These are phyloP conservation scores for Podargus strigoides DNA, from an alignment of 2,797 vertebrate species.

Conservation along the genomic window DNA sequence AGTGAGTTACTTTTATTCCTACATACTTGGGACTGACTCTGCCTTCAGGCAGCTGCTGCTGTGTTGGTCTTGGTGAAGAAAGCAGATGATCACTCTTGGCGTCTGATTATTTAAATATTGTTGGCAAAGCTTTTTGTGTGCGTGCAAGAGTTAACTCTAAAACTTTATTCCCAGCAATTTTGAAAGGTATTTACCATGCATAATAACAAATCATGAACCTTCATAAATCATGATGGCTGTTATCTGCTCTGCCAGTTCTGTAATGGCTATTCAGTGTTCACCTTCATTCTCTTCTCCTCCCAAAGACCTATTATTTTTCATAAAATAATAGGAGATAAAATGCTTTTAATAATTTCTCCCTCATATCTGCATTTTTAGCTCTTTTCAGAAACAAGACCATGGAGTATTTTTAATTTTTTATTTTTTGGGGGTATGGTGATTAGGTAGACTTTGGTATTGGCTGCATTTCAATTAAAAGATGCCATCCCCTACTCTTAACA, in stretches of 20 bases:
- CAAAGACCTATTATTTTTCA: conserved; percentile 68
- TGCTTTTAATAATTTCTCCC: conserved; percentile 63
- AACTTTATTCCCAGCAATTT: conserved; percentile 55
- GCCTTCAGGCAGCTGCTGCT: not conserved
- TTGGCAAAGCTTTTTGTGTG: conserved; percentile 70
- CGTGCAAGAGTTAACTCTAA: conserved; percentile 54
- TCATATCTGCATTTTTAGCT: conserved; percentile 60
- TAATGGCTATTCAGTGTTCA: conserved; percentile 67
- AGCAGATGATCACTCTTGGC: not conserved
- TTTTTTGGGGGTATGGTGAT: not conserved
- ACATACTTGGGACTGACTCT: not conserved
- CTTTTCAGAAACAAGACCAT: conserved; percentile 52
- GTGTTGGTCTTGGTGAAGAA: not conserved
- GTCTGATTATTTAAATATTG: conserved; percentile 30
- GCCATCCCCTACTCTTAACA: not conserved
- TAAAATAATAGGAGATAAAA: conserved; percentile 69
- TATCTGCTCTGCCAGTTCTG: conserved; percentile 55
- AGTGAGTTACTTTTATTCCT: not conserved
- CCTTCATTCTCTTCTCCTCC: conserved; percentile 70
- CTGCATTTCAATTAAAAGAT: not conserved
- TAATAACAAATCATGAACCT: conserved; percentile 64
- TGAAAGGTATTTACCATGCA: conserved; percentile 64
- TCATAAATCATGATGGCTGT: conserved; percentile 58
- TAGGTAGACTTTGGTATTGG: not conserved
- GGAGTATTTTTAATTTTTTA: conserved; percentile 15